Evolutionary conservation across 2,113 vertebrate species (phyloP).

Genomic region (Scalopus aquaticus): DNA sequence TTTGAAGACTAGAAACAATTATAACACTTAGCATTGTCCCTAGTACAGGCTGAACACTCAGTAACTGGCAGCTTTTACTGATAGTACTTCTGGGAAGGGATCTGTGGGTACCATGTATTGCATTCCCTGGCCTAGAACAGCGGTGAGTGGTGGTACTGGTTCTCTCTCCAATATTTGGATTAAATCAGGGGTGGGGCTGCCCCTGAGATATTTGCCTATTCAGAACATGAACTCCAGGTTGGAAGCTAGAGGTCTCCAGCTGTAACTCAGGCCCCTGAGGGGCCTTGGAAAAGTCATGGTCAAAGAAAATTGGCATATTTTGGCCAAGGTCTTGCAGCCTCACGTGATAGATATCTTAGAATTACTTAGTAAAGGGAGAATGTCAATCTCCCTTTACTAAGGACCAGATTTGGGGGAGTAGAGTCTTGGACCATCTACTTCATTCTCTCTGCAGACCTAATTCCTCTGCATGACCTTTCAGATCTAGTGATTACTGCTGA

Average conservation of each 20-base stretch:
- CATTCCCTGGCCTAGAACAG: neutral
- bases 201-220: neutral
- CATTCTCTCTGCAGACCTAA: neutral
- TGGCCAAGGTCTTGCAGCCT: neutral
- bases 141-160: neutral
- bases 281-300: neutral
- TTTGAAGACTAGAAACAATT: constrained; percentile 45
- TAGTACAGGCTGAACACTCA: neutral
- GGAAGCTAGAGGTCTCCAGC: neutral
- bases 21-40: neutral
- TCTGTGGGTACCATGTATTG: neutral
- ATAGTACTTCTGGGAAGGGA: neutral
- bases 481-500: neutral
- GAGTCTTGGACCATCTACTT: neutral
- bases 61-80: neutral
- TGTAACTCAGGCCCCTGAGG: neutral
- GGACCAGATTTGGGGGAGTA: neutral
- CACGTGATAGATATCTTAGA: neutral
- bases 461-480: neutral
- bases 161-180: neutral
- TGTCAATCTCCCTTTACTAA: neutral
- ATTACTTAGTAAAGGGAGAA: neutral
- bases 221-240: constrained; percentile 36
- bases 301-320: neutral
- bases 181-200: neutral